Evolutionary conservation across 2,888 invertebrate genomes (phyloP).

Genomic region (Poecilus cupreus): DNA sequence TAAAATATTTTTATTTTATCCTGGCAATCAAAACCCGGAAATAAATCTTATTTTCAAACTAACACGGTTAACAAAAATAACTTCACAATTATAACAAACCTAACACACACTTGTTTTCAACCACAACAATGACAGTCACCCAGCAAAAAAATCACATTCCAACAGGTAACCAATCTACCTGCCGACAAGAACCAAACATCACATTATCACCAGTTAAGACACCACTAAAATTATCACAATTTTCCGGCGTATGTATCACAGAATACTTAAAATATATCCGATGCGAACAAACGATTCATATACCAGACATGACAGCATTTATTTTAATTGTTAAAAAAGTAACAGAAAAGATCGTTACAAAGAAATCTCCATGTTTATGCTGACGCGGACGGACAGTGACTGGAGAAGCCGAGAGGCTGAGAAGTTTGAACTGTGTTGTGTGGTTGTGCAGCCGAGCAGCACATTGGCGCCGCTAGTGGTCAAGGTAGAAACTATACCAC

Average conservation of each 20-base stretch:
- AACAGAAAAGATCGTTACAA: neutral
- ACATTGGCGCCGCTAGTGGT: slow-evolving; percentile 33
- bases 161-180: slow-evolving; percentile 32
- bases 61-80: neutral
- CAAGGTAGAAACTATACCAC: slow-evolving; percentile 43
- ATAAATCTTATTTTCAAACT: neutral
- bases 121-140: slow-evolving; percentile 39
- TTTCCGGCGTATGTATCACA: neutral
- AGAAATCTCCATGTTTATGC: neutral
- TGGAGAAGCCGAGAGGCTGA: slow-evolving; percentile 21
- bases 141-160: slow-evolving; percentile 39
- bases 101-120: slow-evolving; percentile 12
- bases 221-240: slow-evolving; percentile 7
- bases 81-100: slow-evolving; percentile 4
- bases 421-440: neutral
- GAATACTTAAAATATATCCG: neutral
- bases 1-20: neutral
- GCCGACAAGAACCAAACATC: slow-evolving; percentile 27
- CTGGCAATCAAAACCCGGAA: slow-evolving; percentile 8
- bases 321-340: neutral
- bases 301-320: neutral
- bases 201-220: slow-evolving; percentile 8
- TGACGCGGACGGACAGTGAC: neutral
- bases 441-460: neutral
- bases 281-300: neutral